Percentiles rank a stretch among this genome's conserved stretches.
Evolutionary conservation across 64 coral and sea anemone species (phyloP).

Genomic region (Catalaphyllia jardinei): DNA sequence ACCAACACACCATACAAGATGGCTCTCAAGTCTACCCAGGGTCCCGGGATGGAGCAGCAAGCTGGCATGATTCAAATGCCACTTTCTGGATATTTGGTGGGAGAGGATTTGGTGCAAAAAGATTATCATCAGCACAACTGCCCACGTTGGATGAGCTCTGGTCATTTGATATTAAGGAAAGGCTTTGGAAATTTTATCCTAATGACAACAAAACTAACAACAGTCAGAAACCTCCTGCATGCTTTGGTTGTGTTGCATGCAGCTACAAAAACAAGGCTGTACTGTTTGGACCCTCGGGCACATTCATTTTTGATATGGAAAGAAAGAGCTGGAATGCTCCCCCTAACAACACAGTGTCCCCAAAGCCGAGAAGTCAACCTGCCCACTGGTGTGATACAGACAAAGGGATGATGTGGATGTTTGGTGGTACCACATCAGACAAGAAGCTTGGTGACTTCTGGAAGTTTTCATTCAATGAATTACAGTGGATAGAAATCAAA

Average conservation of each 20-base stretch:
- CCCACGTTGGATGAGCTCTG: slow-evolving; percentile 73
- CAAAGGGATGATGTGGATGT: slow-evolving; percentile 66
- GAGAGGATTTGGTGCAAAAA: slow-evolving; percentile 20
- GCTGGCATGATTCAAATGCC: slow-evolving; percentile 43
- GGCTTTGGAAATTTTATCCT: slow-evolving; percentile 42
- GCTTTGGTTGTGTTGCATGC: slow-evolving; percentile 64
- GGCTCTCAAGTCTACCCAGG: slow-evolving; percentile 31
- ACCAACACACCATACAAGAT: slow-evolving; percentile 28
- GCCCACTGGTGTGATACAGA: slow-evolving; percentile 79
- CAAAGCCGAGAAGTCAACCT: slow-evolving; percentile 52
- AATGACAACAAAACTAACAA: slow-evolving; percentile 3
- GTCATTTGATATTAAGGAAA: slow-evolving; percentile 45
- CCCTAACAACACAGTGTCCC: background rate
- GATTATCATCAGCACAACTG: background rate
- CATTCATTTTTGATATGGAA: slow-evolving; percentile 65
- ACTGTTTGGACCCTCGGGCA: slow-evolving; percentile 34
- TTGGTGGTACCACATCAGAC: slow-evolving; percentile 56
- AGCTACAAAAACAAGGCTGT: slow-evolving; percentile 44
- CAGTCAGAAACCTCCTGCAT: slow-evolving; percentile 40
- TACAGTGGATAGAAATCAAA: slow-evolving; percentile 61
- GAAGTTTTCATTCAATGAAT: slow-evolving; percentile 68
- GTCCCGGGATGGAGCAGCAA: slow-evolving; percentile 31
- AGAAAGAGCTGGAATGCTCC: slow-evolving; percentile 45
- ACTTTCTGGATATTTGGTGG: slow-evolving; percentile 66
- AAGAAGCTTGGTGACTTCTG: slow-evolving; percentile 80